These are phyloP conservation scores for Cistogaster globosa DNA, from an alignment of 2,888 invertebrate species.

Conservation along the genomic window DNA sequence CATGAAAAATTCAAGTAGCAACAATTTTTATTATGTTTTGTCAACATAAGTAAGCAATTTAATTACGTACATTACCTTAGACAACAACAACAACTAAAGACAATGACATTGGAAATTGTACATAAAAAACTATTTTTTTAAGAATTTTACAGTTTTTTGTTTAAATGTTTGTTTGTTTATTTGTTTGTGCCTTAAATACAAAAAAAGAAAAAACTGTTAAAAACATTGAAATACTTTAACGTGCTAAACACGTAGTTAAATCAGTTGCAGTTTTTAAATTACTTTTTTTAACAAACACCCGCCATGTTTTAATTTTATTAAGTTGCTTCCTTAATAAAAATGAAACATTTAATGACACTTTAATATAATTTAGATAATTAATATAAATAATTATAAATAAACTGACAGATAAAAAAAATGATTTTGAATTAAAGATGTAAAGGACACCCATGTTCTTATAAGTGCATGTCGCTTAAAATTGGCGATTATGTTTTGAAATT, in stretches of 20 bases:
- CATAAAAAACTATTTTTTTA: slow-evolving; percentile 42
- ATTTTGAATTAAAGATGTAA: no score
- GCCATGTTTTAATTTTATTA: no score
- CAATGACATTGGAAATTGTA: slow-evolving; percentile 42
- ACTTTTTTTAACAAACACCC: slow-evolving; percentile 12
- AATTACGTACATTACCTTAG: slow-evolving; percentile 35
- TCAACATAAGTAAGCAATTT: slow-evolving; percentile 51
- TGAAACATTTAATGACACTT: no score
- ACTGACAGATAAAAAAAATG: no score
- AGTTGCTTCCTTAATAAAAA: no score
- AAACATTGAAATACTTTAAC: neutral
- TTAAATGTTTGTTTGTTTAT: slow-evolving; percentile 2
- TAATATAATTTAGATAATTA: no score
- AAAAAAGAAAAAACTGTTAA: slow-evolving; percentile 31
- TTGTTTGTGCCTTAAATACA: slow-evolving; percentile 17
- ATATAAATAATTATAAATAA: no score
- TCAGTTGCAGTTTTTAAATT: neutral
- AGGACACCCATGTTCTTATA: no score
- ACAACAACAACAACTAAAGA: slow-evolving; percentile 1
- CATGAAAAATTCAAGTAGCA: slow-evolving; percentile 47
- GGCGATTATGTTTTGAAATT: no score
- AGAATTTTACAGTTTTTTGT: no score
- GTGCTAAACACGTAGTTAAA: slow-evolving; percentile 24
- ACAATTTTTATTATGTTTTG: slow-evolving; percentile 41
- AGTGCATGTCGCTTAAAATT: no score